Percentiles rank a stretch among this genome's conserved stretches.
Evolutionary conservation across 1,140 invertebrate genomes (phyloP).

Genomic region (Pteromalus puparum): DNA sequence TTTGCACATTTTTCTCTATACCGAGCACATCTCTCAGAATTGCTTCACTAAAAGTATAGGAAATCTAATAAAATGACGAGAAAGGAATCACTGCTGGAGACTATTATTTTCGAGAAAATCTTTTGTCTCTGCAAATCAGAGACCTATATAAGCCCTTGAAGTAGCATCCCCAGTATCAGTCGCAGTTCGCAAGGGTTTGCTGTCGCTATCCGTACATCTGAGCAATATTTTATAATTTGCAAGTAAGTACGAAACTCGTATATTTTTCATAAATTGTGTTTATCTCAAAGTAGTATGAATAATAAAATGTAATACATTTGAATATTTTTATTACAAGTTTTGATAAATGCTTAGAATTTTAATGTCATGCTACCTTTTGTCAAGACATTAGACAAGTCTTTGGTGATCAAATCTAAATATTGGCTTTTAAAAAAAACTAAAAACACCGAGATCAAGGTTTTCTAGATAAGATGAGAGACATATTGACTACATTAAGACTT

Average conservation of each 20-base stretch:
- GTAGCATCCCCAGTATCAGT: neutral
- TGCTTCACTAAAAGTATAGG: constrained; percentile 4
- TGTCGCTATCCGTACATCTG: neutral
- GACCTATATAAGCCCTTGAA: constrained; percentile 43
- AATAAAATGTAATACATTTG: too few species aligned
- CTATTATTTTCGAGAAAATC: constrained; percentile 16
- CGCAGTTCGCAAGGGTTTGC: neutral
- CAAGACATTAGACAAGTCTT: too few species aligned
- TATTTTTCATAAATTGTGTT: neutral
- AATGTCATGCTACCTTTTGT: too few species aligned
- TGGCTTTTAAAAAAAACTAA: too few species aligned
- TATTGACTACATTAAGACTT: too few species aligned
- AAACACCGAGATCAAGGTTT: too few species aligned
- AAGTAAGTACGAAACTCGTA: neutral
- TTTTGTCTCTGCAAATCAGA: neutral
- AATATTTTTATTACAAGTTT: neutral
- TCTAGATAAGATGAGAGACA: too few species aligned
- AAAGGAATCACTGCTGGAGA: constrained; percentile 42
- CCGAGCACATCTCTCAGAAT: neutral
- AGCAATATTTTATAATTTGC: neutral
- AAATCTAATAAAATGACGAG: constrained; percentile 38
- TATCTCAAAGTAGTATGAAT: too few species aligned
- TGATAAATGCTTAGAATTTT: too few species aligned
- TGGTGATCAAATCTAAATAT: too few species aligned
- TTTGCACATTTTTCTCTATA: neutral